Base-by-base conservation (phyloP, 37 sponge, comb jelly and placozoan species). In the Aphrocallistes beatrix region DNA sequence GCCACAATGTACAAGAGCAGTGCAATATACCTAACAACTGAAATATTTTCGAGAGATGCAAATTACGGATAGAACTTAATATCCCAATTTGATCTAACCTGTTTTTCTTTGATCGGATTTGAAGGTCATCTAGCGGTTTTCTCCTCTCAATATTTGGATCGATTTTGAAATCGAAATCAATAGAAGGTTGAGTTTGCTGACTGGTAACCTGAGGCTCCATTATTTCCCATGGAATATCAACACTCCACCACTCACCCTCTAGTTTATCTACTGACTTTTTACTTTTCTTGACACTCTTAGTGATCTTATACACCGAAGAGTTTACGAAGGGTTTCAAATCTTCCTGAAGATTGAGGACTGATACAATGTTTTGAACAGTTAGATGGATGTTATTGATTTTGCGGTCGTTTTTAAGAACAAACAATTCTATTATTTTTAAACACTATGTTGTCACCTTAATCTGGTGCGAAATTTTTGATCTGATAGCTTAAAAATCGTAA, bases 61-160 rank as follows among this genome's bases (percentile, higher is more conserved):
- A 60, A 60, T 32, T 60, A 6, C 75, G 75, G 75, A 60, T 60
- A 19, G 75, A 60, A 13, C 75, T 60, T 30, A 60, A 60, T 19
- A 60, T 32, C 21, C 75, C 75, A 60, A 13, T 60, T 30, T 60
- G 75, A 60, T 60, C 75, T 6, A 60, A 13, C 21, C 75, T 60
- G 75, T 25, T 60, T n/a, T 60, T 60, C 75, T 60, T 60, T 28
- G 75, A 60, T 19, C 34, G 25, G 17, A 60, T 19, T 60, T 60
- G 17, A 60, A 60, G 8, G 1, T 19, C 75, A 60, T 60, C 75
- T 3, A 60, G 17, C 8, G 3, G 75, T 28, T 60, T 60, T 60
- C 75, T 60, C 75, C 75, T 60, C 75, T 60, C 75, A 19, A 60
- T 60, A 13, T 60, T 28, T 19, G 75, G 75, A 32, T 60, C 75